Base-by-base conservation (phyloP, 1,140 invertebrate genomes). In the Bombus sibiricus region DNA sequence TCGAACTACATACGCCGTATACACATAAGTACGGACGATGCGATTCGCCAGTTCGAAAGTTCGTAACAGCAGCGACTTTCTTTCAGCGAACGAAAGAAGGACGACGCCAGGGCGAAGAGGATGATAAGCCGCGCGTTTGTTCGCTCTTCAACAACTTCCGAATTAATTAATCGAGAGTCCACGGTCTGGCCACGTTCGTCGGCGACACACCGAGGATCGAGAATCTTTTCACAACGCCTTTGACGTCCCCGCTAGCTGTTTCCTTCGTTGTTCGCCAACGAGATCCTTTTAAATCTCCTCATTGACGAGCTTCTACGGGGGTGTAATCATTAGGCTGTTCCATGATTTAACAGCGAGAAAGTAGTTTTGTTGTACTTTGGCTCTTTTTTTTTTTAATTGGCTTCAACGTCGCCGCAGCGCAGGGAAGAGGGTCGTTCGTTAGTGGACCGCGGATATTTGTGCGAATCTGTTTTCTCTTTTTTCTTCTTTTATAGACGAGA, bases 41-140 rank as follows among this genome's bases (percentile, higher is more conserved):
- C 37, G 72, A 64, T 37, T 34, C 71, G 8, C 41, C 41, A 25
- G 41, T 82, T 66, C 41, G 81, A 64, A 64, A 82, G 71, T 75
- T 66, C 57, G 28, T 43, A 32, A 32, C n/a, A 43, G 22, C 6
- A 8, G 39, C 39, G 64, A 74, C 80, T 82, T 81, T 47, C 69
- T 64, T 47, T 64, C 69, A 10, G 4, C 32, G 69, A 32, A 13
- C 32, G 69, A 32, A 13, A 18, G 71, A 32, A 69, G 12, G 25
- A 47, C 32, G 22, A 47, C 32, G 22, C 9, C n/a, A 34, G 15
- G 71, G 18, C 25, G 32, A 25, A 28, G 1, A n/a, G 39, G 57
- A 41, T n/a, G 71, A 64, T 12, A n/a, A 39, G 57, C 5, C 1
- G 71, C n/a, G 59, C 37, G 59, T 47, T 75, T 75, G 71, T 66